A percentile compares a stretch with the other conserved stretches of the same genome.
Conservation (phyloP, 2,888 invertebrate species). For the Xestia xanthographa region DNA sequence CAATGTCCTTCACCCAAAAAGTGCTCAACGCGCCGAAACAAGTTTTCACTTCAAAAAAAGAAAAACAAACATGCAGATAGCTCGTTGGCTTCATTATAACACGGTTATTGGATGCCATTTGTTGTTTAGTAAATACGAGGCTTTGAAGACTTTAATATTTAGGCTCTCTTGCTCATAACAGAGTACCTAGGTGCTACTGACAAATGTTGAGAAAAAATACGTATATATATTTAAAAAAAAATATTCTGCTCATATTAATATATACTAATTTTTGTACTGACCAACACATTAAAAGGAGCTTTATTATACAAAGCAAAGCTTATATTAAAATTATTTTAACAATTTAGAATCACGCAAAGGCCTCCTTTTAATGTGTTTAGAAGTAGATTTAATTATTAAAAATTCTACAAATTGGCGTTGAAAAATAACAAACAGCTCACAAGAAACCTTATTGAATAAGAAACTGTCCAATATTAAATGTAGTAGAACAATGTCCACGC, state of each 20-base stretch:
- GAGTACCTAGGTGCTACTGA: slow-evolving; percentile 62
- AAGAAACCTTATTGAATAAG: slow-evolving; percentile 38
- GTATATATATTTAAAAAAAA: slow-evolving; percentile 20
- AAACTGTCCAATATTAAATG: slow-evolving; percentile 55
- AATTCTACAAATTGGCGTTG: slow-evolving; percentile 17
- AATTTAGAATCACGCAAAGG: slow-evolving; percentile 18
- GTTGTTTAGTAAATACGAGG: slow-evolving; percentile 9
- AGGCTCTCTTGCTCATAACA: slow-evolving; percentile 63
- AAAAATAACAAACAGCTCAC: slow-evolving; percentile 44
- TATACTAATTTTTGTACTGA: slow-evolving; percentile 28
- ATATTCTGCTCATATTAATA: slow-evolving; percentile 53
- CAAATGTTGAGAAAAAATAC: slow-evolving; percentile 17
- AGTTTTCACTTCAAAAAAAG: no score
- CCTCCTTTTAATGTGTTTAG: slow-evolving; percentile 35
- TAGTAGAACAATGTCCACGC: slow-evolving; percentile 52
- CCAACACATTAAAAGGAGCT: slow-evolving; percentile 30
- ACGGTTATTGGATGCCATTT: background rate
- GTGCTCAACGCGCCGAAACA: no score
- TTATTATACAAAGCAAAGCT: slow-evolving; percentile 38
- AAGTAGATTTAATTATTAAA: slow-evolving; percentile 13
- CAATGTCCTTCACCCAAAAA: no score
- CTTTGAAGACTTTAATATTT: slow-evolving; percentile 32
- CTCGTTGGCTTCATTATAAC: background rate
- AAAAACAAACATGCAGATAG: background rate
- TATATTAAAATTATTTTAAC: slow-evolving; percentile 12